phyloP scores from a whole-genome alignment of 2,888 invertebrate species.

The Galerucella pusilla region DNA sequence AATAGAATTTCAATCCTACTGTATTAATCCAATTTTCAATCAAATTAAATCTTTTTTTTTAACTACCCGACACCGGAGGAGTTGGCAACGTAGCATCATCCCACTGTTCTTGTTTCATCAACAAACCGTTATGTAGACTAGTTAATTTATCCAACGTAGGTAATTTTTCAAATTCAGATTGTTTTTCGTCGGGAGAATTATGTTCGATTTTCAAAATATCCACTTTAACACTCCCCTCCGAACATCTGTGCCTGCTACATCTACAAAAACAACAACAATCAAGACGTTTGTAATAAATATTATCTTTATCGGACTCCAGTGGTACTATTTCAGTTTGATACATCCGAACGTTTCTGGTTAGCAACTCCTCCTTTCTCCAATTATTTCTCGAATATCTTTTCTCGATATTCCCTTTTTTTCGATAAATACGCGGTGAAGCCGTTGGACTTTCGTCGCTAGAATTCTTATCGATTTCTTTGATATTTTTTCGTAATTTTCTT shows the following conservation, averaged over 20 bases:
- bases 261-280: slow-evolving; percentile 60
- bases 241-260: slow-evolving; percentile 60
- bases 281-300: slow-evolving; percentile 57
- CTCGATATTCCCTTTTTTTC: slow-evolving; percentile 65
- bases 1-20: neutral
- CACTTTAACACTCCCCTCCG: slow-evolving; percentile 63
- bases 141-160: slow-evolving; percentile 58
- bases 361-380: slow-evolving; percentile 66
- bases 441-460: slow-evolving; percentile 74
- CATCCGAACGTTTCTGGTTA: slow-evolving; percentile 62
- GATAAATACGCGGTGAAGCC: slow-evolving; percentile 67
- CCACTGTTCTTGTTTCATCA: slow-evolving; percentile 69
- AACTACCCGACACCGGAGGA: slow-evolving; percentile 38
- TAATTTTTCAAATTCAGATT: slow-evolving; percentile 35
- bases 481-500: slow-evolving; percentile 74
- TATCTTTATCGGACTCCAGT: slow-evolving; percentile 68
- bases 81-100: slow-evolving; percentile 60
- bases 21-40: neutral
- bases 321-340: slow-evolving; percentile 67
- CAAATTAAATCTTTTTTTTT: slow-evolving; percentile 8
- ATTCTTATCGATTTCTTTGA: slow-evolving; percentile 69
- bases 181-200: slow-evolving; percentile 47
- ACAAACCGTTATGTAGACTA: slow-evolving; percentile 65
- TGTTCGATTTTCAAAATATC: slow-evolving; percentile 57
- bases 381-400: slow-evolving; percentile 60